These are phyloP conservation scores for Malurus cyaneus DNA, from an alignment of 2,113 vertebrate species.

Conservation along the genomic window DNA sequence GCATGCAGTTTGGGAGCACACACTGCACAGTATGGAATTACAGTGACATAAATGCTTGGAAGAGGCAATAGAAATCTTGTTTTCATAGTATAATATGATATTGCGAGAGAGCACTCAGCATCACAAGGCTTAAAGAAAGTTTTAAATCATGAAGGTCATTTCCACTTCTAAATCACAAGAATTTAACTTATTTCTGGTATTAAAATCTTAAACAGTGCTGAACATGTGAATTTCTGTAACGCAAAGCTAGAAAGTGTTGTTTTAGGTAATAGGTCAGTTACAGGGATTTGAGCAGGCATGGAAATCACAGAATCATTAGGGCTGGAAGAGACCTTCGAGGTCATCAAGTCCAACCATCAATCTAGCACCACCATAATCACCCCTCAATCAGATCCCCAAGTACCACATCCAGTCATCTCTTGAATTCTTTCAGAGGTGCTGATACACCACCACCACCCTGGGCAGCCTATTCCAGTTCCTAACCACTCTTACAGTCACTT, in stretches of 20 bases:
- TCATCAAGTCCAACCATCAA: accelerated
- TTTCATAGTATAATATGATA: not conserved
- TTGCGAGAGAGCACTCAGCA: not conserved
- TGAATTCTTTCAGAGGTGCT: not conserved
- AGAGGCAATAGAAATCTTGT: not conserved
- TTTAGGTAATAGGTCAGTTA: not conserved
- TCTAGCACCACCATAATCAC: not conserved
- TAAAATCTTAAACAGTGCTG: not conserved
- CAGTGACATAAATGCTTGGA: not conserved
- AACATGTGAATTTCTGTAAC: not conserved
- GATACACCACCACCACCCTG: no score
- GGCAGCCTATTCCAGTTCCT: not conserved
- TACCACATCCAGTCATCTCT: not conserved
- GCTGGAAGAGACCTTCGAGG: not conserved
- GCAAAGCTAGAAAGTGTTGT: not conserved
- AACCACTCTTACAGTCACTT: not conserved
- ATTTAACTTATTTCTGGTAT: not conserved
- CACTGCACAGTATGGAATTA: not conserved
- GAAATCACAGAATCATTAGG: not conserved
- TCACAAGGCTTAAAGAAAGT: not conserved
- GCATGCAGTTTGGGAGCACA: not conserved
- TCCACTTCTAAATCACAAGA: not conserved
- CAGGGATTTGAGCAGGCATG: not conserved
- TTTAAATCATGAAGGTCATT: not conserved
- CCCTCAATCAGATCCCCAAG: not conserved